Evolutionary conservation across 2,113 vertebrate species (phyloP), one percentile per base, ranked within the genome.

Genomic region (Patagioenas fasciata): DNA sequence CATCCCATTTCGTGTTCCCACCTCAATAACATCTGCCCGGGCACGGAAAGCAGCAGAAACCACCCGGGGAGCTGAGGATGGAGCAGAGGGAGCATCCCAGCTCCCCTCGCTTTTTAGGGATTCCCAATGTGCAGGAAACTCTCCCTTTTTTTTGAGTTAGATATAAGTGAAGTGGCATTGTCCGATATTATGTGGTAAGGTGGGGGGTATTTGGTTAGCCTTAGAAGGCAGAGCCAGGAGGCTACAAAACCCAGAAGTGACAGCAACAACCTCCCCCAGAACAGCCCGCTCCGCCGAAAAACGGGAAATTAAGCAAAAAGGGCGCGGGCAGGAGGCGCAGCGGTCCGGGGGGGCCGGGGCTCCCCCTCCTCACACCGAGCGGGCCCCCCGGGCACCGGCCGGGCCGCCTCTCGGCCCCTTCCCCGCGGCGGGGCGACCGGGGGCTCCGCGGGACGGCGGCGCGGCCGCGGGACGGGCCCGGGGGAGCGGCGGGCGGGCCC

Each of bases 61-160:
- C 48, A 50, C 11, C 48, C 21, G 21, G 0, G 26, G 16, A 25
- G 6, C 1, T 0, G 3, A 13, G 5, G 20, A 38, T 0, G 2
- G 24, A 32, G 31, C 25, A 57, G 36, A 31, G 9, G 20, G 24
- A 61, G 38, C 28, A 47, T 7, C 4, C 1, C 53, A 29, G 18
- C 31, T 72, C 50, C 26, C 31, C 25, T 32, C 12, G 15, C 38
- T 60, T 32, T 4, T 18, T 2, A 1, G 18, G 5, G 4, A 44
- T 18, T 82, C 53, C 62, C 42, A 13, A 18, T 0, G 5, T 5
- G 13, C 47, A 21, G 5, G 8, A 34, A 70, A 29, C 44, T 7
- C 10, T 36, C 40, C 11, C 40, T 8, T 9, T 34, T 42, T 38
- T 40, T 24, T 2, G 7, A 25, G 56, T 17, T 32, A 16, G 10